Evolutionary conservation across 1,140 invertebrate species (phyloP).

Genomic region (Zophobas atratus): DNA sequence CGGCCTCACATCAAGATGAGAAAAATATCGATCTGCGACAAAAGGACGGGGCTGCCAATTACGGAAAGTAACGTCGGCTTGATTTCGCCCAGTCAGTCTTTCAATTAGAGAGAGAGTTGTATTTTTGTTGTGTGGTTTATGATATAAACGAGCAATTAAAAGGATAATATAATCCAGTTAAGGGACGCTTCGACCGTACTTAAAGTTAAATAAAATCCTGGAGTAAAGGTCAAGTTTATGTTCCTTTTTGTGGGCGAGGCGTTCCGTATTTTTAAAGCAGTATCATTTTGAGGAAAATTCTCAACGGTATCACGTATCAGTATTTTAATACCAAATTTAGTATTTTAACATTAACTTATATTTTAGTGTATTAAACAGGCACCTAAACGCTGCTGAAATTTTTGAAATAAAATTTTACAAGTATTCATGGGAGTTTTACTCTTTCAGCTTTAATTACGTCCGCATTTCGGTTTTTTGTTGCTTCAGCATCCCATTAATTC

Average conservation of each 20-base stretch:
- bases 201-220: neutral
- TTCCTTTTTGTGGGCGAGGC: neutral
- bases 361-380: too few species aligned
- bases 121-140: conserved; percentile 7
- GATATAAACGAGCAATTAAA: conserved; percentile 7
- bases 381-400: too few species aligned
- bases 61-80: conserved; percentile 68
- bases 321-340: neutral
- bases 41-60: conserved; percentile 68
- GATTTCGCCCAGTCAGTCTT: conserved; percentile 54
- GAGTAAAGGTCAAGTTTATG: neutral
- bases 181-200: neutral
- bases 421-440: too few species aligned
- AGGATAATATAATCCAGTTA: neutral
- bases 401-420: too few species aligned
- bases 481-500: too few species aligned
- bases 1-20: conserved; percentile 70
- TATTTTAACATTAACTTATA: too few species aligned
- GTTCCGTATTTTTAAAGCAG: neutral
- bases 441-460: too few species aligned
- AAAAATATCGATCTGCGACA: conserved; percentile 69
- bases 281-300: neutral
- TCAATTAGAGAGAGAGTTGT: conserved; percentile 22
- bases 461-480: too few species aligned
- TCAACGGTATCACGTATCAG: neutral